phyloP scores from a whole-genome alignment of 2,888 invertebrate genomes.

The Cosmopolites sordidus region DNA sequence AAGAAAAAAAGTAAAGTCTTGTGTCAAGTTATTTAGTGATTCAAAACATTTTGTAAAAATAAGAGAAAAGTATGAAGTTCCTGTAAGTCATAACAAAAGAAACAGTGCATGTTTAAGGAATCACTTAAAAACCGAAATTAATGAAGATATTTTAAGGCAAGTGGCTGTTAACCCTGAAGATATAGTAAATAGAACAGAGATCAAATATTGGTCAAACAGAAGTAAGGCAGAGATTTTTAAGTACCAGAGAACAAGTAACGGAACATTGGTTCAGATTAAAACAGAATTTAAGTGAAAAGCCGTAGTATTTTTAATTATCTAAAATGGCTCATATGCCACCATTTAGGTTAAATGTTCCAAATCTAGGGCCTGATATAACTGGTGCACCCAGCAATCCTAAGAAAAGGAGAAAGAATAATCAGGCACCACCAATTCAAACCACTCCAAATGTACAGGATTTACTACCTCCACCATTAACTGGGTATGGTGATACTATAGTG shows the following conservation, averaged over 20 bases:
- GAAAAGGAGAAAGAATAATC: conserved; percentile 75
- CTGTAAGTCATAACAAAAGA: background rate
- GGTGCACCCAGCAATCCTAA: conserved; percentile 81
- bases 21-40: conserved; percentile 38
- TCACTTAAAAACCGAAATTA: conserved; percentile 20
- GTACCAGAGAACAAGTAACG: conserved; percentile 48
- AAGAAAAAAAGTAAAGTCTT: conserved; percentile 22
- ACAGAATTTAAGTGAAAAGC: conserved; percentile 26
- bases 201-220: conserved; percentile 53
- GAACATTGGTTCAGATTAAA: conserved; percentile 37
- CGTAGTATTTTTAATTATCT: conserved; percentile 6
- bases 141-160: conserved; percentile 38
- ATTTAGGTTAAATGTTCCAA: conserved; percentile 47
- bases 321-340: conserved; percentile 48
- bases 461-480: conserved; percentile 80
- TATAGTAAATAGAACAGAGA: conserved; percentile 52
- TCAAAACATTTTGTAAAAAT: conserved; percentile 43
- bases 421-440: conserved; percentile 63
- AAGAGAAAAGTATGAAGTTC: background rate
- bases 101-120: background rate
- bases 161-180: conserved; percentile 49
- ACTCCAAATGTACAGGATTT: conserved; percentile 74
- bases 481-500: conserved; percentile 89
- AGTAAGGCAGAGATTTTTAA: conserved; percentile 53
- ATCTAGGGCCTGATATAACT: conserved; percentile 53